Base-by-base conservation (phyloP, 2,888 invertebrate genomes). In the Nephrocerus scutellatus region DNA sequence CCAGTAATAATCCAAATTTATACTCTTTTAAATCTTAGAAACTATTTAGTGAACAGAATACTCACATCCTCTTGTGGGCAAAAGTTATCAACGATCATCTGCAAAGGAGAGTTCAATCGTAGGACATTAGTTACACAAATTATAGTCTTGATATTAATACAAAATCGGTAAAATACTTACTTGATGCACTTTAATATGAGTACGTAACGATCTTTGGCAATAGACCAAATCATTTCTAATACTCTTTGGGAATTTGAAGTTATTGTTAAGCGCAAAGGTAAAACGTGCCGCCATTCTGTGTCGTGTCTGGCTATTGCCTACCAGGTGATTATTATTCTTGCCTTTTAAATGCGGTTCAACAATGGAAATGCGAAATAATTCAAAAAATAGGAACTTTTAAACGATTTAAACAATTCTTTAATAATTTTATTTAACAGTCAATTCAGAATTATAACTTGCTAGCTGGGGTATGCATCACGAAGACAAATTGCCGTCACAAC, bases 171-270 rank as follows among this genome's bases (percentile, higher is more conserved):
- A 22, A 31, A 18, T 16, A 47, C 54, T 59, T 47, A 67, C 67
- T 59, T 59, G 58, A 47, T 66, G 66, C 19, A 66, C 62, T 49
- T 61, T 65, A 34, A 66, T 52, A 49, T 63, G 60, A 31, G 57
- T 53, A 36, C 56, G 57, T 39, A 67, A 32, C 23, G 62, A 56
- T 41, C 64, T 57, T 52, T 67, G 67, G 43, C 66, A 66, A 50
- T 67, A 66, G 36, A 64, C 52, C 48, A 67, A 54, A 50, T 67
- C 67, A 46, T 63, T 59, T 45, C 57, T 62, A 1, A 67, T 49
- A 34, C 66, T 63, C 36, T 51, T 47, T 6, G 64, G 65, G 44
- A 63, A 51, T 46, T 55, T 59, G 44, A 55, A 62, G 46, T 44
- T 55, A 29, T 55, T 57, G 31, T 59, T 39, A 30, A 46, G 8